Percentiles rank a stretch among this genome's conserved stretches.
phyloP scores from a whole-genome alignment of 2,113 vertebrate species.

The Suricata suricatta region DNA sequence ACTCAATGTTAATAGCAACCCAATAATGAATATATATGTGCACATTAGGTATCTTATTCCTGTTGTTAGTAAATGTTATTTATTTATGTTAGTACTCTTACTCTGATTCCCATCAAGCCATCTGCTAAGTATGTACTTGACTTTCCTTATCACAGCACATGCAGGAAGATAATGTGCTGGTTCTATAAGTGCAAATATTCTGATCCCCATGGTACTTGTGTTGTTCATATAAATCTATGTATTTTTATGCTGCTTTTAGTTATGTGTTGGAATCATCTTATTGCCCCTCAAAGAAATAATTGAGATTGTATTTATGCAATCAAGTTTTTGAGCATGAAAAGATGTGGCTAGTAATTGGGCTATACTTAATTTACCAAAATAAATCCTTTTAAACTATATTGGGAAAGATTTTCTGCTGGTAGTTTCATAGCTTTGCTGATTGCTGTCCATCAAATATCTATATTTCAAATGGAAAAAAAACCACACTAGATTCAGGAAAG shows the following conservation, averaged over 20 bases:
- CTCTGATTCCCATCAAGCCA: neutral
- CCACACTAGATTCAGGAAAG: rapidly evolving
- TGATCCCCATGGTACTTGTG: neutral
- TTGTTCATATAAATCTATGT: neutral
- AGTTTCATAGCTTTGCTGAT: neutral
- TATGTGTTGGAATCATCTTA: neutral
- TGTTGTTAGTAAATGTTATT: neutral
- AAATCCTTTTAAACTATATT: neutral
- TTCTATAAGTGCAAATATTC: constrained; percentile 3
- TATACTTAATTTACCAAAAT: neutral
- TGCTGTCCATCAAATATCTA: neutral
- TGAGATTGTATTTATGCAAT: neutral
- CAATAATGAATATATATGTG: neutral
- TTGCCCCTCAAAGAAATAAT: neutral
- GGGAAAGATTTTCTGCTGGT: neutral
- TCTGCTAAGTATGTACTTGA: neutral
- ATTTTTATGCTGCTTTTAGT: neutral
- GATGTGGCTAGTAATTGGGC: neutral
- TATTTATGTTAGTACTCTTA: neutral
- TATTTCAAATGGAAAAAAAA: neutral
- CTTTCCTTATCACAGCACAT: neutral
- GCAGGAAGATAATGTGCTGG: neutral
- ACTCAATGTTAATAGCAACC: neutral
- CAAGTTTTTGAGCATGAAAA: neutral
- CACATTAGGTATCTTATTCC: neutral